Percentiles rank a stretch among this genome's conserved stretches.
These are phyloP conservation scores for Gambelia wislizenii DNA, from an alignment of 2,797 vertebrate species.

Conservation along the genomic window DNA sequence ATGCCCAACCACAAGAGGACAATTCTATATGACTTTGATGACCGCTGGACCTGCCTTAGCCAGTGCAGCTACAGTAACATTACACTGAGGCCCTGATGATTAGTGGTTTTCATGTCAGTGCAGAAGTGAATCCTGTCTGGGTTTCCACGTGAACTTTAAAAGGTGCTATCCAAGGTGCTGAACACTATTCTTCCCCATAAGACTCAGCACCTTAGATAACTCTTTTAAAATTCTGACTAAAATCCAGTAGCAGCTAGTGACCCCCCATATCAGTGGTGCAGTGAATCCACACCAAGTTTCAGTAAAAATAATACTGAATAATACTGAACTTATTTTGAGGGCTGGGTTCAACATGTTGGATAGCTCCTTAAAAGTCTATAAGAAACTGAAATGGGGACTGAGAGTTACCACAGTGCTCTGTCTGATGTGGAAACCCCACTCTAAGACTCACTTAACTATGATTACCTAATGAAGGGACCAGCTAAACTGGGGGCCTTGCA, in stretches of 20 bases:
- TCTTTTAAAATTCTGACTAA: not conserved
- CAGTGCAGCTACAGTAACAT: not conserved
- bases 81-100: too few relatives aligned
- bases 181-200: not conserved
- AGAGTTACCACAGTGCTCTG: too few relatives aligned
- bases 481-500: not conserved
- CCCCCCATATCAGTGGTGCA: too few relatives aligned
- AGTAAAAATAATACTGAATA: too few relatives aligned
- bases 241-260: too few relatives aligned
- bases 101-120: too few relatives aligned
- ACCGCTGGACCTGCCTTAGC: not conserved
- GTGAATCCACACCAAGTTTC: too few relatives aligned
- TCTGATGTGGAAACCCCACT: not conserved
- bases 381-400: too few relatives aligned
- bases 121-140: not conserved
- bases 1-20: not conserved
- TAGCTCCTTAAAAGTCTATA: too few relatives aligned
- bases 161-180: not conserved
- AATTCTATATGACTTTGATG: not conserved
- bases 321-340: too few relatives aligned
- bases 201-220: not conserved
- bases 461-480: not conserved
- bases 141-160: not conserved
- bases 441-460: not conserved
- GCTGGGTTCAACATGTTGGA: too few relatives aligned